Evolutionary conservation across 1,140 invertebrate species (phyloP), one percentile per base, ranked within the genome.

Genomic region (Aricia agestis): DNA sequence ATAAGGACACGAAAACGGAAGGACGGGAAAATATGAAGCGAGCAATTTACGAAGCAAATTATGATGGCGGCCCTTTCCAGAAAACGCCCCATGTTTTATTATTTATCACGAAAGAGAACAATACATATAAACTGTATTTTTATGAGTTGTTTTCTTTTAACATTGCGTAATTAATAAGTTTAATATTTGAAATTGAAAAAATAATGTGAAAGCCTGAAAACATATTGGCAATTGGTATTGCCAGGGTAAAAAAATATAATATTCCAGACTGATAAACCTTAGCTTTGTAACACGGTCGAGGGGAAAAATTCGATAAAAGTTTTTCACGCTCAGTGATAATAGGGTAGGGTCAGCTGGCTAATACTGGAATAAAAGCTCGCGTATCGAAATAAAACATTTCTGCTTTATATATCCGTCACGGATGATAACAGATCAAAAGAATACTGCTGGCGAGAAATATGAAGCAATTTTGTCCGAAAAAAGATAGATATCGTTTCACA

Each of bases 381-480:
- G 17, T 63, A 63, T 63, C 59, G 59, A 63, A 63, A 63, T 63
- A 63, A 63, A 63, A 63, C 59, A 63, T 63, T 19, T 63, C 59
- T 63, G 59, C 17, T 63, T 63, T 63, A 59, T 59, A 59, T 63
- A 63, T 18, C 59, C 59, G 17, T 63, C 59, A 63, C 59, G 59
- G 6, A 13, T 59, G 57, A 63, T 63, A 63, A 63, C 59, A 18
- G 59, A 63, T 63, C 59, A 63, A 63, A 63, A 17, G 59, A 63
- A 63, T 63, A 17, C 15, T 63, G 13, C 45, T 15, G 4, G 45
- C 45, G 10, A 52, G 13, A 52, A 52, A 52, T 13, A 11, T 4
- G 5, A 36, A 36, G 45, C 45, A 11, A 52, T 52, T 52, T 52
- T 52, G 7, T 15, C 45, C 10, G 1, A 6, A 15, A 11, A 52